Base-by-base conservation (phyloP, 2,888 invertebrate species). In the Spialia ferax region DNA sequence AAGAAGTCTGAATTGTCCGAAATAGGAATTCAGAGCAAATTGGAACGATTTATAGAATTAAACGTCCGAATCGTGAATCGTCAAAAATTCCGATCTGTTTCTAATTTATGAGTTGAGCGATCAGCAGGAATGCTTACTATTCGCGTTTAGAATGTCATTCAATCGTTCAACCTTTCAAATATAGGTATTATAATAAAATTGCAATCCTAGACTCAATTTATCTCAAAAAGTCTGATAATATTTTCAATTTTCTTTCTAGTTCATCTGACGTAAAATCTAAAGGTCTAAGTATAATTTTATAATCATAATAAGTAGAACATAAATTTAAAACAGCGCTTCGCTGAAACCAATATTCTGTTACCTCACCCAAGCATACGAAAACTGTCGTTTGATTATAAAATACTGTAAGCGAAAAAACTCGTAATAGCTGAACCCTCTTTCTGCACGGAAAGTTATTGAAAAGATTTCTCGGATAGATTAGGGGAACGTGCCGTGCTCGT, bases 401-500 rank as follows among this genome's bases (percentile, higher is more conserved):
- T 55, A 63, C 26, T 45, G 35, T 35, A 26, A 52, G 22, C 38
- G 35, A 59, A 59, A 57, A 64, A 59, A 52, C 11, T 29, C 65
- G 38, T 42, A 29, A 60, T 54, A 59, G n/a, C 35, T 26, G 29
- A 52, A 29, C 50, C 32, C 50, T 54, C 52, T 52, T 60, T 66
- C 59, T 59, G 50, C 59, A 60, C 32, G 50, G 23, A 59, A 57
- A 66, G 65, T 66, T 66, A 66, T 66, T 66, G 65, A 60, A 65
- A 66, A 66, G 65, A 66, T 66, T 66, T 65, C 52, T 60, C 59
- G 50, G 42, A 65, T 65, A 65, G 65, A 65, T 65, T 65, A 65
- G 59, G 59, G 52, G 59, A 65, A 65, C 59, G 59, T 65, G 65
- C 65, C 38, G 57, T 65, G 65, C 59, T 20, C 10, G 57, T 50